These are phyloP conservation scores for Caerostris extrusa DNA, from an alignment of 1,140 invertebrate species.

Conservation along the genomic window DNA sequence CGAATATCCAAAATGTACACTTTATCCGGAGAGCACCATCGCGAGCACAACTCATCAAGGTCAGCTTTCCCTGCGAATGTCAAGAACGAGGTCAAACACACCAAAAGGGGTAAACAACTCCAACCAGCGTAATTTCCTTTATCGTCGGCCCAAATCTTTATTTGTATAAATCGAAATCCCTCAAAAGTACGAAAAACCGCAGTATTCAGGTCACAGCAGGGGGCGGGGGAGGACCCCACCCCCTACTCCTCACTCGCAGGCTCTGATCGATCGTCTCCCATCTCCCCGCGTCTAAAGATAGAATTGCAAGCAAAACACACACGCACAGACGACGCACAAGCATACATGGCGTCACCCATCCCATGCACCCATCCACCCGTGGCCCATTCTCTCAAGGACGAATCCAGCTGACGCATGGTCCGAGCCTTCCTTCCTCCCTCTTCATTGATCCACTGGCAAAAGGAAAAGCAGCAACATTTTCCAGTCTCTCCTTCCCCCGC, in stretches of 20 bases:
- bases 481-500: not conserved
- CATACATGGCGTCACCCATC: constrained; percentile 10
- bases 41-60: no score
- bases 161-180: not conserved
- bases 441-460: not conserved
- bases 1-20: no score
- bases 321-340: constrained; percentile 36
- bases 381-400: constrained; percentile 70
- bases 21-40: no score
- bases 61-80: no score
- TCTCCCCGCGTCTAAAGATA: constrained; percentile 72
- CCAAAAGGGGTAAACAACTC: not conserved
- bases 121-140: not conserved
- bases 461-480: constrained; percentile 54
- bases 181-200: not conserved
- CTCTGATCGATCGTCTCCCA: constrained; percentile 63
- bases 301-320: constrained; percentile 46
- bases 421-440: constrained; percentile 54
- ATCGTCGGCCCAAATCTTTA: not conserved
- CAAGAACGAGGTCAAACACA: no score
- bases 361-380: constrained; percentile 46
- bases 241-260: not conserved
- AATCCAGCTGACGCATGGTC: constrained; percentile 74
- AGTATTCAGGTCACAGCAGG: constrained; percentile 51
- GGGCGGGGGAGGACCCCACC: constrained; percentile 3